These are phyloP conservation scores for Lasiommata megera DNA, from an alignment of 2,888 invertebrate genomes.

Conservation along the genomic window DNA sequence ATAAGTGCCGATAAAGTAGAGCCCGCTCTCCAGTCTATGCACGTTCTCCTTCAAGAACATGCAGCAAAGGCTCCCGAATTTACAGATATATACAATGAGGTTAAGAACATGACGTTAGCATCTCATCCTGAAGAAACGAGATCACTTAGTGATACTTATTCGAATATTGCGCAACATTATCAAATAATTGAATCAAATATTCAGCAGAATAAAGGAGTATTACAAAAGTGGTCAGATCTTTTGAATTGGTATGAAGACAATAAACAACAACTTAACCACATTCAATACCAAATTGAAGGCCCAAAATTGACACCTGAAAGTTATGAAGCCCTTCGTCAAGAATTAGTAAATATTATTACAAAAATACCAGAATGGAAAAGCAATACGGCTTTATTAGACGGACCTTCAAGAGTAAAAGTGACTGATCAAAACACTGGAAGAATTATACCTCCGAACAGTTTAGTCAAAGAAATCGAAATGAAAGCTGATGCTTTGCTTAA, in stretches of 20 bases:
- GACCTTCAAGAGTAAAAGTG: conserved; percentile 84
- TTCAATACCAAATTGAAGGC: conserved; percentile 90
- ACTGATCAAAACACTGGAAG: conserved; percentile 86
- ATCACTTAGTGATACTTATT: conserved; percentile 87
- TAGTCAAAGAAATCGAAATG: conserved; percentile 87
- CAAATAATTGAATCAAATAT: conserved; percentile 88
- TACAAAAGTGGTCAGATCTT: conserved; percentile 92
- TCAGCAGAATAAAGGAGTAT: conserved; percentile 85
- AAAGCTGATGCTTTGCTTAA: conserved; percentile 85
- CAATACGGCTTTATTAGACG: conserved; percentile 85
- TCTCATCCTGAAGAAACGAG: conserved; percentile 89
- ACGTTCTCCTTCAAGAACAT: conserved; percentile 91
- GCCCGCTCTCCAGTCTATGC: conserved; percentile 87
- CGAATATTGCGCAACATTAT: conserved; percentile 88
- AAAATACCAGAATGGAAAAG: conserved; percentile 87
- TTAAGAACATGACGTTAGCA: conserved; percentile 87
- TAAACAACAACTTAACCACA: conserved; percentile 88
- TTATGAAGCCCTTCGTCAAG: conserved; percentile 85
- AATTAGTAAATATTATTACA: conserved; percentile 85
- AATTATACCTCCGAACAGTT: conserved; percentile 86
- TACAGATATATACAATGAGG: conserved; percentile 89
- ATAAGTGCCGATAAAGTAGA: conserved; percentile 91
- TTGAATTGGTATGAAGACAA: conserved; percentile 91
- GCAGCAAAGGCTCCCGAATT: conserved; percentile 91
- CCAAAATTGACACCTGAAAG: conserved; percentile 87